A percentile compares a stretch with the other conserved stretches of the same genome.
Evolutionary conservation across 2,888 invertebrate genomes (phyloP).

Genomic region (Agrilus cyanescens): DNA sequence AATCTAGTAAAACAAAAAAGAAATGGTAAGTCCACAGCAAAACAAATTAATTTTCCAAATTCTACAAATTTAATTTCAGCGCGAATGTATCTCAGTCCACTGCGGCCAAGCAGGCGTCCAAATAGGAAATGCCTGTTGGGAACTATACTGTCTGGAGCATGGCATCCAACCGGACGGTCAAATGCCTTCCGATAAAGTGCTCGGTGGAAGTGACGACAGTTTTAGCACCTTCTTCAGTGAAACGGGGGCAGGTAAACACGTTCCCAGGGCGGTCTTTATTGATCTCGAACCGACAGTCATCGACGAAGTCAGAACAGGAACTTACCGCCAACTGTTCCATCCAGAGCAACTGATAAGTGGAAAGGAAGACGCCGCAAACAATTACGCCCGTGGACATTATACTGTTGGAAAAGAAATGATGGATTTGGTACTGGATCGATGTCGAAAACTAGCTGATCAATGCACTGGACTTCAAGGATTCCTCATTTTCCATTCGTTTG

Average conservation of each 20-base stretch:
- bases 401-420: slow-evolving; percentile 66
- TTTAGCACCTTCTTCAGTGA: slow-evolving; percentile 30
- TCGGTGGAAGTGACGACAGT: slow-evolving; percentile 31
- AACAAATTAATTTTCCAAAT: not conserved
- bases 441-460: slow-evolving; percentile 60
- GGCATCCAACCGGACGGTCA: slow-evolving; percentile 37
- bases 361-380: slow-evolving; percentile 77
- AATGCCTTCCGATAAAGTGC: slow-evolving; percentile 38
- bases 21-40: slow-evolving; percentile 2
- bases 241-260: slow-evolving; percentile 42
- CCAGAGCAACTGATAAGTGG: slow-evolving; percentile 85
- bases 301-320: slow-evolving; percentile 46
- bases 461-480: slow-evolving; percentile 72
- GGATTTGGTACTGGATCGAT: slow-evolving; percentile 51
- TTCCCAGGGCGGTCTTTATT: slow-evolving; percentile 51
- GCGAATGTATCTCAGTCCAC: slow-evolving; percentile 54
- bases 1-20: too few species aligned
- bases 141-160: slow-evolving; percentile 32
- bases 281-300: slow-evolving; percentile 59
- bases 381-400: slow-evolving; percentile 74
- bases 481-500: slow-evolving; percentile 90
- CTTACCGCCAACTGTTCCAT: slow-evolving; percentile 76
- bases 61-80: slow-evolving; percentile 29
- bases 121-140: slow-evolving; percentile 35
- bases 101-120: slow-evolving; percentile 40